A percentile compares a stretch with the other conserved stretches of the same genome.
These are phyloP conservation scores for Bimastos eiseni DNA, from an alignment of 2,888 invertebrate genomes.

Conservation along the genomic window DNA sequence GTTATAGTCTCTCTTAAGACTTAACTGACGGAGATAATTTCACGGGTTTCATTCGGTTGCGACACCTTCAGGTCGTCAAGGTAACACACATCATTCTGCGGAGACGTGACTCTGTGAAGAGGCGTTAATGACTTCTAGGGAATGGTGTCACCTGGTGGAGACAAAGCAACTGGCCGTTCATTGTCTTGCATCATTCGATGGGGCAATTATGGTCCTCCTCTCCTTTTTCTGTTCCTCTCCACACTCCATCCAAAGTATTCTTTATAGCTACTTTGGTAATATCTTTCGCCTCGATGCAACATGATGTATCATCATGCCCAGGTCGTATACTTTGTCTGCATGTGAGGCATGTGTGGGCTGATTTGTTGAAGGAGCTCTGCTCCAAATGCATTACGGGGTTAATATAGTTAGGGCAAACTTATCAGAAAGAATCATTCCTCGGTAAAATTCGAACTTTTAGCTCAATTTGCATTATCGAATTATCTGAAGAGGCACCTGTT, in stretches of 20 bases:
- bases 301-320: neutral
- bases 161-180: neutral
- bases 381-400: too few relatives aligned
- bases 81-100: neutral
- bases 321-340: neutral
- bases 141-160: neutral
- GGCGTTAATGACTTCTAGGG: neutral
- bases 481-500: too few relatives aligned
- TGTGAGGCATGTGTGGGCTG: neutral
- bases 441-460: too few relatives aligned
- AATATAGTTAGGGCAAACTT: too few relatives aligned
- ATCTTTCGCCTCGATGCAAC: neutral
- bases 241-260: neutral
- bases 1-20: too few relatives aligned
- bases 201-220: neutral
- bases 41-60: neutral
- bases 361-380: too few relatives aligned
- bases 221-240: too few relatives aligned
- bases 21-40: too few relatives aligned
- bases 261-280: neutral
- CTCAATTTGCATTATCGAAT: too few relatives aligned
- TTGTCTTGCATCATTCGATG: neutral
- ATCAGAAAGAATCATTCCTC: too few relatives aligned
- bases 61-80: neutral
- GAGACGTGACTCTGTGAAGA: neutral